Base-by-base conservation (phyloP, 2,888 invertebrate genomes). In the Drosophila ustulata region DNA sequence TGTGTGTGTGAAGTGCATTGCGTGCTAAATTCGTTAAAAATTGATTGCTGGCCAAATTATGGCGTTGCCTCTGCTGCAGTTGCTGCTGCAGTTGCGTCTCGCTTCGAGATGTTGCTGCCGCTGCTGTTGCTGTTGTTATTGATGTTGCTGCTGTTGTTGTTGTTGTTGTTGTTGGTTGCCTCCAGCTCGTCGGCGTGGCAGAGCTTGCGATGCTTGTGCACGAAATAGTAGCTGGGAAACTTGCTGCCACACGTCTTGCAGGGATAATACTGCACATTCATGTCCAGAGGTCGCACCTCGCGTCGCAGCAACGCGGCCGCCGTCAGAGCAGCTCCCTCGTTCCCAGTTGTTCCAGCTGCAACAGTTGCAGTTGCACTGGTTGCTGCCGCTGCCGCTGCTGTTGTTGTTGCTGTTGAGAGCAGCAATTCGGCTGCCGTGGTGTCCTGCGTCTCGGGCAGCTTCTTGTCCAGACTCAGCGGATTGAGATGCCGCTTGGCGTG, bases 151-250 rank as follows among this genome's bases (percentile, higher is more conserved):
- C 6, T 66, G 39, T 11, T 67, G 49, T 34, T 55, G 23, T 34
- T 55, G 23, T 18, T 76, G 61, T 13, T 64, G 56, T 5, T 61
- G 67, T 3, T 30, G 51, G 50, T 26, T 61, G 76, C 18, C 30
- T 92, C 92, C 23, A 88, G 46, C 59, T 92, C 92, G 57, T 92
- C 92, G 23, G 95, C 95, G 90, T 98, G 97, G 89, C 97, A 97
- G 86, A 96, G 92, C 93, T 97, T 97, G 57, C 97, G 93, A 91
- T 98, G 98, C 90, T 98, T 98, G 91, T 98, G 97, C 26, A 97
- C 97, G 93, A 98, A 98, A 93, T 98, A 98, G 91, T 98, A 98
- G 78, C 97, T 97, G 1, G 98, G 98, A 91, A 98, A 98, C 92
- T 97, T 97, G 83, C 95, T 96, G 23, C 98, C 97, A 92, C 98